Evolutionary conservation across 35 echinoderm and acorn worm species (phyloP).

Genomic region (Amphiura filiformis): DNA sequence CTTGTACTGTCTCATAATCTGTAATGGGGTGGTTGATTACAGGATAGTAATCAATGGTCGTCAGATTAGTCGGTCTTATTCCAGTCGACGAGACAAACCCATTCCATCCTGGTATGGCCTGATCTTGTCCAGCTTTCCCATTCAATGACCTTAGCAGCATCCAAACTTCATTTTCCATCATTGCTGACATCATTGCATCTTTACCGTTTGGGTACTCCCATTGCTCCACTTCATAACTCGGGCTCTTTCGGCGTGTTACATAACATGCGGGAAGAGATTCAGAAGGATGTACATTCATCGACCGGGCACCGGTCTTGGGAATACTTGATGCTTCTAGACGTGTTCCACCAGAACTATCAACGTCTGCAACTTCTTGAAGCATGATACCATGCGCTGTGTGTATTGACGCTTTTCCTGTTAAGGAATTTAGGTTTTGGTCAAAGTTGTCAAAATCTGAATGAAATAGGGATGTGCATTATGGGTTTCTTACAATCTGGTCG

Average conservation of each 20-base stretch:
- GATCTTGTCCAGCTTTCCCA: not conserved
- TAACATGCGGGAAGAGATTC: conserved; percentile 3
- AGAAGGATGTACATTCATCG: not conserved
- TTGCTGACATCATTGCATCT: not conserved
- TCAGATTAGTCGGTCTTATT: conserved; percentile 6
- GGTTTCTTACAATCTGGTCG: conserved; percentile 55
- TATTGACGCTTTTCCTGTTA: conserved; percentile 28
- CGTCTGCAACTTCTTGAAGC: conserved; percentile 36
- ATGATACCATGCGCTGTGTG: conserved; percentile 68
- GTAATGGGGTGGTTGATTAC: conserved; percentile 64
- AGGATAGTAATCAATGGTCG: conserved; percentile 76
- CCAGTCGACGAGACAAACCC: conserved; percentile 71
- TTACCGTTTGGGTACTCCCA: not conserved
- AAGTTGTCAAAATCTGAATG: conserved; percentile 76
- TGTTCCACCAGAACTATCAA: not conserved
- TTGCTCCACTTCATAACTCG: not conserved
- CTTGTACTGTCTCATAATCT: conserved; percentile 53
- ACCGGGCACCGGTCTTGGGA: not conserved
- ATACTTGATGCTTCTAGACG: too few species aligned
- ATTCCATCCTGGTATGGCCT: conserved; percentile 53
- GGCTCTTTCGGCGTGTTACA: not conserved
- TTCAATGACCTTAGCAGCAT: too few species aligned
- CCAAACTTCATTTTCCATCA: not conserved
- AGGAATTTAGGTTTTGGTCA: conserved; percentile 12
- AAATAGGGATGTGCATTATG: conserved; percentile 27